These are phyloP conservation scores for Camarhynchus parvulus DNA, from an alignment of 2,113 vertebrate genomes.

Conservation along the genomic window DNA sequence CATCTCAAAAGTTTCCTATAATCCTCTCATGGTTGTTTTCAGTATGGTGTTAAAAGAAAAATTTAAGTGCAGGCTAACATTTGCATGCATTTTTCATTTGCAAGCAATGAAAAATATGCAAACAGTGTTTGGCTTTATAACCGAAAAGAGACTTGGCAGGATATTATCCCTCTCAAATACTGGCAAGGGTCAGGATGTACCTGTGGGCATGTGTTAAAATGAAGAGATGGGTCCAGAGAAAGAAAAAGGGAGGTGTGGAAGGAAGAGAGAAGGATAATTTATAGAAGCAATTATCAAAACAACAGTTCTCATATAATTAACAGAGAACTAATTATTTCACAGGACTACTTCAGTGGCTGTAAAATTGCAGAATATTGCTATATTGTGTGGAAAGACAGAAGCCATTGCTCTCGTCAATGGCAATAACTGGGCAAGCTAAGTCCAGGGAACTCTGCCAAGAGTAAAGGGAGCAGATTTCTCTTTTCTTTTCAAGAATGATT, in stretches of 20 bases:
- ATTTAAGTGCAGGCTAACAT: neutral
- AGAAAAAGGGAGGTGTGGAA: neutral
- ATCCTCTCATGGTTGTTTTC: neutral
- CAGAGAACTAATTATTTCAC: neutral
- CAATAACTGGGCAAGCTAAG: neutral
- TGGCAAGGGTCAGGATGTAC: neutral
- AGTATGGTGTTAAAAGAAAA: neutral
- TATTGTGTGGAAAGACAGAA: neutral
- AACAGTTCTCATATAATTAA: neutral
- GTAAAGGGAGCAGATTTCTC: neutral
- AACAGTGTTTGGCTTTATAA: neutral
- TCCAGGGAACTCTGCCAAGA: neutral
- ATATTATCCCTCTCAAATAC: neutral
- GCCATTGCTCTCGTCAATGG: neutral
- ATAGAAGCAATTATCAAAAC: neutral
- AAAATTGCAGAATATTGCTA: neutral
- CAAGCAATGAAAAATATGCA: neutral
- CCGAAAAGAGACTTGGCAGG: neutral
- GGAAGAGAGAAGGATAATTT: neutral
- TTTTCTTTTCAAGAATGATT: neutral
- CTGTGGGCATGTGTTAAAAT: neutral
- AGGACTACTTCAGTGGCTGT: neutral
- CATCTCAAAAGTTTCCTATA: neutral
- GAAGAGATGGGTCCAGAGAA: neutral
- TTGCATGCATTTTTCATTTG: neutral